Percentiles rank a stretch among this genome's conserved stretches.
Conservation (phyloP, 1,140 invertebrate genomes). For the Aphidius ervi region DNA sequence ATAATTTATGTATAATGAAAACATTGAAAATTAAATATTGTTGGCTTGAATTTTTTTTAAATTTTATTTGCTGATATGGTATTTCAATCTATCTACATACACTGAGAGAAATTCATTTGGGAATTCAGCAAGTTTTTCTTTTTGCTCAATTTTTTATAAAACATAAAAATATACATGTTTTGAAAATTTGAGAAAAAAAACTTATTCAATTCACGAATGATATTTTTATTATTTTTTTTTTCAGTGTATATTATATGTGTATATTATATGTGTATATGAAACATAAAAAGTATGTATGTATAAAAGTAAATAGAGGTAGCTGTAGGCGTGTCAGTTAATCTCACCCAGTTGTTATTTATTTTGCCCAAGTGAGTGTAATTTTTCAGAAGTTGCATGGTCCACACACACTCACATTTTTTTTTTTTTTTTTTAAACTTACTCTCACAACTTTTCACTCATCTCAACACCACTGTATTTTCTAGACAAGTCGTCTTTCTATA, state of each 20-base stretch:
- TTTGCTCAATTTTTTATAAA: too few species aligned
- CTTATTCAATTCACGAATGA: too few species aligned
- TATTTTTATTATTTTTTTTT: too few species aligned
- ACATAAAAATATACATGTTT: too few species aligned
- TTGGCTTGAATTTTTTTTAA: too few species aligned
- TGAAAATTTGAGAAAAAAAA: too few species aligned
- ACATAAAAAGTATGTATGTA: constrained; percentile 20
- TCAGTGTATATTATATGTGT: background rate
- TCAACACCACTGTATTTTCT: background rate
- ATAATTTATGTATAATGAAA: too few species aligned
- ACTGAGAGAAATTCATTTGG: too few species aligned
- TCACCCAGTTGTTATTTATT: constrained; percentile 40
- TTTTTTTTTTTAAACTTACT: constrained; percentile 1
- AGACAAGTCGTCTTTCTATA: constrained; percentile 1
- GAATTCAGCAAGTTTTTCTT: too few species aligned
- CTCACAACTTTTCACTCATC: background rate
- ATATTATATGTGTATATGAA: constrained; percentile 1
- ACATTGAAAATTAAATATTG: too few species aligned
- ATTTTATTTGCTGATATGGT: too few species aligned
- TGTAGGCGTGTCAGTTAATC: constrained; percentile 28
- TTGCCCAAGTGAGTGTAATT: constrained; percentile 44
- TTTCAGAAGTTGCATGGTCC: constrained; percentile 37
- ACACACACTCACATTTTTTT: constrained; percentile 1
- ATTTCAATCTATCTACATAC: too few species aligned
- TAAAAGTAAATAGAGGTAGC: constrained; percentile 37